Evolutionary conservation across 2,888 invertebrate genomes (phyloP).

Genomic region (Nebria salina): DNA sequence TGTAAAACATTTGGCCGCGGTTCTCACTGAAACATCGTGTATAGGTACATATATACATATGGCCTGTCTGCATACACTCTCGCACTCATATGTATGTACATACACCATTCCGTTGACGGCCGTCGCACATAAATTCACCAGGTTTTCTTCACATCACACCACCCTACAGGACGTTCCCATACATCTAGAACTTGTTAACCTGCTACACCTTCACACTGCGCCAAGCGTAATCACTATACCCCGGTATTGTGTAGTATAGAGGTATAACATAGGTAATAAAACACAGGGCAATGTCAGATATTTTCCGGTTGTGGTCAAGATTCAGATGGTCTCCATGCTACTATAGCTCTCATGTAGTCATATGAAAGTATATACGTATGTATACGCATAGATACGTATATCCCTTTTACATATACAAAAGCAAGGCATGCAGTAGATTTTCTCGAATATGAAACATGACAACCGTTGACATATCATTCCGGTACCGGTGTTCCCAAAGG

Average conservation of each 20-base stretch:
- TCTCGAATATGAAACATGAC: conserved; percentile 23
- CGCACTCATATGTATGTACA: background rate
- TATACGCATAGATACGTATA: background rate
- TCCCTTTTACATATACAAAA: background rate
- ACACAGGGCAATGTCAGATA: background rate
- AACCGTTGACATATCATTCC: conserved; percentile 30
- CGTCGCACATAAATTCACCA: background rate
- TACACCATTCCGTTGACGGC: background rate
- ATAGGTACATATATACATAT: background rate
- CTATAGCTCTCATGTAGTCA: background rate
- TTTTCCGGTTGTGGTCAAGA: background rate
- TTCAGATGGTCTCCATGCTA: background rate
- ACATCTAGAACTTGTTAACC: background rate
- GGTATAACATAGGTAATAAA: background rate
- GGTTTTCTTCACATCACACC: background rate
- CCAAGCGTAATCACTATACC: background rate
- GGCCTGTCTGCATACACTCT: background rate
- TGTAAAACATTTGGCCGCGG: conserved; percentile 37
- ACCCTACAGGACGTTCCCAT: background rate
- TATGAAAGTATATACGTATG: background rate
- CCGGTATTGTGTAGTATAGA: too few species aligned
- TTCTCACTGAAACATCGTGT: conserved; percentile 3
- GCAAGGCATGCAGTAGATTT: background rate
- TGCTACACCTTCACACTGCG: background rate
- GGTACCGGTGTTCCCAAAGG: conserved; percentile 11